These are phyloP conservation scores for Theocolax elegans DNA, from an alignment of 1,140 invertebrate genomes.

Conservation along the genomic window DNA sequence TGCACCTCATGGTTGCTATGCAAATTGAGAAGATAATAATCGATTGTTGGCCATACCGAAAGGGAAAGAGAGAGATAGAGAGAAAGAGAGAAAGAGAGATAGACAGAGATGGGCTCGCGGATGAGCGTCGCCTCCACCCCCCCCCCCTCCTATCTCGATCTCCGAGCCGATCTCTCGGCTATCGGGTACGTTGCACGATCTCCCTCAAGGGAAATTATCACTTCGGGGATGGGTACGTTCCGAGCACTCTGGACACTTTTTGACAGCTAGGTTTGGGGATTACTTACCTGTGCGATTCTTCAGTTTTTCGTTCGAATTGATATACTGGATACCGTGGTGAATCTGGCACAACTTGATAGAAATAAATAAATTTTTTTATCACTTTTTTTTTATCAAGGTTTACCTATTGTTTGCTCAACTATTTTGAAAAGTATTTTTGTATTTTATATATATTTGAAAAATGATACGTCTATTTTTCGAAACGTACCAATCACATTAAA, in stretches of 20 bases:
- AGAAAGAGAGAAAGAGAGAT: conserved; percentile 52
- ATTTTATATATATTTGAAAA: too few relatives aligned
- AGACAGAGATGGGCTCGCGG: conserved; percentile 63
- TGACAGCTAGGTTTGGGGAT: too few relatives aligned
- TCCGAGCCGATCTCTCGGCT: conserved; percentile 30
- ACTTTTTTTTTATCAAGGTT: too few relatives aligned
- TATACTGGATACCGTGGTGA: too few relatives aligned
- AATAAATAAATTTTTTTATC: too few relatives aligned
- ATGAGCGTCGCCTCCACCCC: conserved; percentile 58
- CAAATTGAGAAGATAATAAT: conserved; percentile 70
- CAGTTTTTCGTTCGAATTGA: not conserved
- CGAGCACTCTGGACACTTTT: too few relatives aligned
- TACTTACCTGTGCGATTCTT: conserved; percentile 1
- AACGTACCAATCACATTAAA: too few relatives aligned
- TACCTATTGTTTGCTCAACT: too few relatives aligned
- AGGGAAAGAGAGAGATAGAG: conserved; percentile 53
- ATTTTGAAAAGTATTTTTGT: too few relatives aligned
- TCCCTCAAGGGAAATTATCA: conserved; percentile 68
- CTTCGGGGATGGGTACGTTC: not conserved
- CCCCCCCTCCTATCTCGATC: conserved; percentile 29
- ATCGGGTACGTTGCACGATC: conserved; percentile 58
- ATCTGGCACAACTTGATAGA: too few relatives aligned
- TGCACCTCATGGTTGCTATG: conserved; percentile 55
- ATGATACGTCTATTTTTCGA: too few relatives aligned
- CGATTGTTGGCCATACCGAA: conserved; percentile 55